Evolutionary conservation across 2,888 invertebrate species (phyloP).

Genomic region (Chrysodeixis includens): DNA sequence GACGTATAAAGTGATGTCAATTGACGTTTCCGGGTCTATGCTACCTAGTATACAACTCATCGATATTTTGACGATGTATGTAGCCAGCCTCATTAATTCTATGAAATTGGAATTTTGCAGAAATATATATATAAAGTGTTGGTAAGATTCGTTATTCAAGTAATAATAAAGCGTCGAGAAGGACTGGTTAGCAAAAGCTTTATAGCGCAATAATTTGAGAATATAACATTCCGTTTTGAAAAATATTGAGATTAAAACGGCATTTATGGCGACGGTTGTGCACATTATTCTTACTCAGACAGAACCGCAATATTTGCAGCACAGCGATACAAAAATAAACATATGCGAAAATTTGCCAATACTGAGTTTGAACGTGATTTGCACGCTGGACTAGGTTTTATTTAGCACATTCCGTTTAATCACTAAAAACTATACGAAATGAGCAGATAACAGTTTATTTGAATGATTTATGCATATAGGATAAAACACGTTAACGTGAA

Average conservation of each 20-base stretch:
- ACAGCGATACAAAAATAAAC: not conserved
- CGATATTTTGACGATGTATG: not conserved
- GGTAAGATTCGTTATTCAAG: not conserved
- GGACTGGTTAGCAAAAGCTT: not conserved
- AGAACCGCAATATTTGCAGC: not conserved
- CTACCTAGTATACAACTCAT: not conserved
- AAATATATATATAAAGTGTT: too few species aligned
- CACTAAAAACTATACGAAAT: not conserved
- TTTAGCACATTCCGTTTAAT: not conserved
- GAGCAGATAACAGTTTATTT: not conserved
- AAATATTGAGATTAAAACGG: conserved; percentile 5
- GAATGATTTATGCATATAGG: not conserved
- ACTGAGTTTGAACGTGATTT: conserved; percentile 3
- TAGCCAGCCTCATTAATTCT: too few species aligned
- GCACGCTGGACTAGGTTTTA: not conserved
- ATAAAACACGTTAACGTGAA: conserved; percentile 3
- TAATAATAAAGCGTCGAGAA: not conserved
- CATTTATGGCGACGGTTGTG: not conserved
- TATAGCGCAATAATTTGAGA: not conserved
- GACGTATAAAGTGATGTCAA: not conserved
- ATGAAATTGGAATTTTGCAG: not conserved
- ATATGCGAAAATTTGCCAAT: not conserved
- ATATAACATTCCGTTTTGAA: not conserved
- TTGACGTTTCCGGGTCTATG: not conserved
- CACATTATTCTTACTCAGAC: not conserved